These are phyloP conservation scores for Melanchra persicariae DNA, from an alignment of 2,888 invertebrate genomes.

Conservation along the genomic window DNA sequence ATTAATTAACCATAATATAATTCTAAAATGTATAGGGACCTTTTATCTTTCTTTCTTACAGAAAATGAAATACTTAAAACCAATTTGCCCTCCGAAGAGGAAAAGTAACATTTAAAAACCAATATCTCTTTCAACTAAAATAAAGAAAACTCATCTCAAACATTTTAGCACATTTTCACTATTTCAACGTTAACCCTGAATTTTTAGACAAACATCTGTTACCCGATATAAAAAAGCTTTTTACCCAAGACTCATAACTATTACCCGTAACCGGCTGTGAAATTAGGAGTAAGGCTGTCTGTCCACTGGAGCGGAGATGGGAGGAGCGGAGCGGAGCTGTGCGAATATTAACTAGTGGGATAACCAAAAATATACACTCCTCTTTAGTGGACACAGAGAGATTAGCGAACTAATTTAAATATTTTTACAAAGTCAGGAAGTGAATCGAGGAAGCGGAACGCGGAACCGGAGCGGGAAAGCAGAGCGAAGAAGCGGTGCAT, in stretches of 20 bases:
- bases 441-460: too few species aligned
- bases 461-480: too few species aligned
- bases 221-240: slow-evolving; percentile 26
- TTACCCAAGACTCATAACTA: slow-evolving; percentile 29
- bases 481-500: too few species aligned
- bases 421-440: too few species aligned
- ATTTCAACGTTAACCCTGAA: slow-evolving; percentile 11
- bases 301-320: too few species aligned
- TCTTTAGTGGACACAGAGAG: too few species aligned
- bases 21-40: background rate
- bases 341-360: too few species aligned
- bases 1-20: background rate
- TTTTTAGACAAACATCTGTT: slow-evolving; percentile 39
- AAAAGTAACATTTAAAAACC: background rate
- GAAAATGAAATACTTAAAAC: background rate
- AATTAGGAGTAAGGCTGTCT: slow-evolving; percentile 13
- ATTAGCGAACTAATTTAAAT: too few species aligned
- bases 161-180: slow-evolving; percentile 12
- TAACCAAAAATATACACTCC: too few species aligned
- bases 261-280: slow-evolving; percentile 24
- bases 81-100: background rate
- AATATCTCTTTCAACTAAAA: background rate
- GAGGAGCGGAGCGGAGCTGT: too few species aligned
- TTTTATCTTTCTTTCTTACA: background rate
- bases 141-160: slow-evolving; percentile 1